A percentile compares a stretch with the other conserved stretches of the same genome.
These are phyloP conservation scores for Protaetia brevitarsis DNA, from an alignment of 1,140 invertebrate genomes.

Conservation along the genomic window DNA sequence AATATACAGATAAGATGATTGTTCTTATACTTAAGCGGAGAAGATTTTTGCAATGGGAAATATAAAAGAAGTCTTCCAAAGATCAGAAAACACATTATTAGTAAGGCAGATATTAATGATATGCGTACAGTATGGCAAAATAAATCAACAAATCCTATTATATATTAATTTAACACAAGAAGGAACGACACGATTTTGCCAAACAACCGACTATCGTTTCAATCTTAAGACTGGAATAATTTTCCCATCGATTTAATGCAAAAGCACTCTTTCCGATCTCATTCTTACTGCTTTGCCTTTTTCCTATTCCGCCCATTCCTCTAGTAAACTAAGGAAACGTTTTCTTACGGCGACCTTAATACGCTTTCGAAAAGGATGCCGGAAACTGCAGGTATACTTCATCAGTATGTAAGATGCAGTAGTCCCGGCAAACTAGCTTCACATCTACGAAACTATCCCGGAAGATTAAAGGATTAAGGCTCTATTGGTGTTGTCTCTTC, in stretches of 20 bases:
- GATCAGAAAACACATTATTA: too few species aligned
- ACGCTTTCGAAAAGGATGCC: neutral
- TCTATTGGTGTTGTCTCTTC: neutral
- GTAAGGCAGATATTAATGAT: too few species aligned
- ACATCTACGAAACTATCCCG: conserved; percentile 1
- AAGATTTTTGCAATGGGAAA: too few species aligned
- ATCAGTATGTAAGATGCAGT: neutral
- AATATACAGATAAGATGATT: too few species aligned
- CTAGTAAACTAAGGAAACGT: neutral
- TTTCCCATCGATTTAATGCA: neutral
- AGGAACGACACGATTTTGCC: neutral
- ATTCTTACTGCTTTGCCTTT: neutral
- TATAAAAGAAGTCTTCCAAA: too few species aligned
- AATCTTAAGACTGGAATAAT: too few species aligned
- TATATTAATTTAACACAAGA: neutral
- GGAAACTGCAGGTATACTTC: neutral
- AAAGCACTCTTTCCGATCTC: neutral
- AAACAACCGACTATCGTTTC: neutral
- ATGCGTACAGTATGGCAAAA: too few species aligned
- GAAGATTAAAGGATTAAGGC: conserved; percentile 8
- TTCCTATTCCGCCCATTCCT: neutral
- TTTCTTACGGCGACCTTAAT: neutral
- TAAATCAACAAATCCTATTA: too few species aligned
- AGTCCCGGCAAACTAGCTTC: neutral
- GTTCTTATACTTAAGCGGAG: too few species aligned